phyloP scores from a whole-genome alignment of 2,888 invertebrate genomes.

The Pandemis heparana region DNA sequence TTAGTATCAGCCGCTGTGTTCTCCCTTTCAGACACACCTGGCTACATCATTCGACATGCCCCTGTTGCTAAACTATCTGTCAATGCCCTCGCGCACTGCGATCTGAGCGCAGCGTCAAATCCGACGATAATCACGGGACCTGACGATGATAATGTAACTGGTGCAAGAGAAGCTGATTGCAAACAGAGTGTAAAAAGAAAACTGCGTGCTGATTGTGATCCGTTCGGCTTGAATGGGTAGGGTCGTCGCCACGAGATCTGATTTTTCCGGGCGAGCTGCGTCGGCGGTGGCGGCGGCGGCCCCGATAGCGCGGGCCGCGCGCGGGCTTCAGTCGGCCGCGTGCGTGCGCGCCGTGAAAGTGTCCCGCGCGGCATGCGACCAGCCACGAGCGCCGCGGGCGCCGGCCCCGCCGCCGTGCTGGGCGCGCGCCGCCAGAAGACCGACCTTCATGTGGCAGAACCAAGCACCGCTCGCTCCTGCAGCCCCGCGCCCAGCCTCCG shows the following conservation, averaged over 20 bases:
- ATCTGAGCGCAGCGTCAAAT: conserved; percentile 11
- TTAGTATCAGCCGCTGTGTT: conserved; percentile 66
- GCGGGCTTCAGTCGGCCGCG: conserved; percentile 75
- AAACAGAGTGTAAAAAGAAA: conserved; percentile 82
- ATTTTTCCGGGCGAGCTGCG: conserved; percentile 76
- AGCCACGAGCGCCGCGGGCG: conserved; percentile 50
- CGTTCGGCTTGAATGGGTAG: conserved; percentile 82
- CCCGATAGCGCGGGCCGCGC: conserved; percentile 67
- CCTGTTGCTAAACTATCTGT: conserved; percentile 62
- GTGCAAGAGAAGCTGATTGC: conserved; percentile 58
- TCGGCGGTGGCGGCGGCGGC: conserved; percentile 63
- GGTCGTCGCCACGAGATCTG: conserved; percentile 79
- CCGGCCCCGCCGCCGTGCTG: conserved; percentile 60
- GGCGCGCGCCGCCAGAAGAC: conserved; percentile 87
- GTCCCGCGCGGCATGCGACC: conserved; percentile 77
- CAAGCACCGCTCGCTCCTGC: conserved; percentile 67
- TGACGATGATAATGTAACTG: conserved; percentile 46
- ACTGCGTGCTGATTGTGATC: conserved; percentile 69
- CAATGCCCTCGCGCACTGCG: conserved; percentile 53
- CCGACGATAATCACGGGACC: conserved; percentile 21
- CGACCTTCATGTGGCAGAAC: conserved; percentile 80
- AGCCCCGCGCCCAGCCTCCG: conserved; percentile 85
- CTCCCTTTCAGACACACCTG: conserved; percentile 76
- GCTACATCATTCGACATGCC: conserved; percentile 67
- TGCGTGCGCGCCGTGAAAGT: conserved; percentile 83